phyloP scores from a whole-genome alignment of 1,140 invertebrate genomes.

The Xylocopa sonorina region DNA sequence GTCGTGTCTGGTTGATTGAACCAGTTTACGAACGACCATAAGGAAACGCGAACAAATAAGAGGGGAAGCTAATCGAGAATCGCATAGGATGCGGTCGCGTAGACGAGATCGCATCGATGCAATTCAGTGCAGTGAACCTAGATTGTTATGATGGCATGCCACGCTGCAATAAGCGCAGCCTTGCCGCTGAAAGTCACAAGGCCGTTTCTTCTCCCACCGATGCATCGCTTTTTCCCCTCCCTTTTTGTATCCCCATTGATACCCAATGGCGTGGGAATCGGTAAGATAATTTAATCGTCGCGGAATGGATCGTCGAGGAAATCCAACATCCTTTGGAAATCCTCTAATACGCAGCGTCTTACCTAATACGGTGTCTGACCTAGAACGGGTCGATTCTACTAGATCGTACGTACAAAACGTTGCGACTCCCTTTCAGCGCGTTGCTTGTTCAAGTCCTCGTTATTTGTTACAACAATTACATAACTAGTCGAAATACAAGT shows the following conservation, averaged over 20 bases:
- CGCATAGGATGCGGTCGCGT: not conserved
- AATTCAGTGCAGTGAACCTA: slow-evolving; percentile 60
- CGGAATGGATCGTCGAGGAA: not conserved
- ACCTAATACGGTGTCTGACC: too few relatives aligned
- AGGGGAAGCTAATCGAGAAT: not conserved
- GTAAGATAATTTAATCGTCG: not conserved
- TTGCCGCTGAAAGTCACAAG: slow-evolving; percentile 69
- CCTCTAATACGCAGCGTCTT: not conserved
- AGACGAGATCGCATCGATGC: not conserved
- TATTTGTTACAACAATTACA: too few relatives aligned
- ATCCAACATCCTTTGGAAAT: too few relatives aligned
- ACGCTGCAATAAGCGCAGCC: slow-evolving; percentile 60
- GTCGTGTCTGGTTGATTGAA: not conserved
- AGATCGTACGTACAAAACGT: not conserved
- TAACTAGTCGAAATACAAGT: too few relatives aligned
- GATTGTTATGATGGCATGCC: slow-evolving; percentile 55
- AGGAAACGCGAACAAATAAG: not conserved
- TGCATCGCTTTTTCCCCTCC: slow-evolving; percentile 39
- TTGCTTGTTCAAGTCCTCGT: too few relatives aligned
- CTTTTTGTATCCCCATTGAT: not conserved
- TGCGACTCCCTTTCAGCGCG: not conserved
- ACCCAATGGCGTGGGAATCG: slow-evolving; percentile 24
- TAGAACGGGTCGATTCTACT: not conserved
- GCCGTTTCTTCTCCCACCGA: slow-evolving; percentile 63
- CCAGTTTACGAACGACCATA: not conserved